Percentiles rank a stretch among this genome's conserved stretches.
Conservation (phyloP, 1,140 invertebrate species). For the Galleria mellonella region DNA sequence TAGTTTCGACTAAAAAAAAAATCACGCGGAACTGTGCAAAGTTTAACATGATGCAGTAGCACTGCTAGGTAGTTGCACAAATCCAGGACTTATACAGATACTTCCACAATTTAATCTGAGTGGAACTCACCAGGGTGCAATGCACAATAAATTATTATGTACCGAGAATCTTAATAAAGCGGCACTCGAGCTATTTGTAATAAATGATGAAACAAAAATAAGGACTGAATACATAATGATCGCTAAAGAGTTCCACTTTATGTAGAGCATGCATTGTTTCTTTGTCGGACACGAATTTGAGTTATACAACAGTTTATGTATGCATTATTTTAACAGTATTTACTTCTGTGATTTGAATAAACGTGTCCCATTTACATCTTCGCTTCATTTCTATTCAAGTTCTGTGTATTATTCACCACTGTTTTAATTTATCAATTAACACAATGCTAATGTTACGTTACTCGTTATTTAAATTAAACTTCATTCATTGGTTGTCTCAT, state of each 20-base stretch:
- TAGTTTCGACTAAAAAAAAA: slow-evolving; percentile 16
- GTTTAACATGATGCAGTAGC: too few relatives aligned
- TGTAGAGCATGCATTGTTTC: not conserved
- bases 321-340: too few relatives aligned
- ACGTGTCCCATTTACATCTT: too few relatives aligned
- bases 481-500: too few relatives aligned
- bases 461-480: too few relatives aligned
- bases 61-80: not conserved
- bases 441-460: too few relatives aligned
- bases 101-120: slow-evolving; percentile 53
- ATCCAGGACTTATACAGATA: slow-evolving; percentile 2
- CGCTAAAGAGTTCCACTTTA: slow-evolving; percentile 23
- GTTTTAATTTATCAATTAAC: too few relatives aligned
- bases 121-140: slow-evolving; percentile 23
- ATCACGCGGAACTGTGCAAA: not conserved
- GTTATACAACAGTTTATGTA: too few relatives aligned
- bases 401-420: too few relatives aligned
- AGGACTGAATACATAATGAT: slow-evolving; percentile 59
- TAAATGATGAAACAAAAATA: slow-evolving; percentile 71
- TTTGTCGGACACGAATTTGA: not conserved
- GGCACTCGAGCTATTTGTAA: slow-evolving; percentile 52
- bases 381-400: too few relatives aligned
- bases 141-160: slow-evolving; percentile 63
- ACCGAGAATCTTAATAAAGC: slow-evolving; percentile 67
- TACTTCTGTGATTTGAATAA: too few relatives aligned